These are phyloP conservation scores for Metalampra italica DNA, from an alignment of 2,888 invertebrate species.

Conservation along the genomic window DNA sequence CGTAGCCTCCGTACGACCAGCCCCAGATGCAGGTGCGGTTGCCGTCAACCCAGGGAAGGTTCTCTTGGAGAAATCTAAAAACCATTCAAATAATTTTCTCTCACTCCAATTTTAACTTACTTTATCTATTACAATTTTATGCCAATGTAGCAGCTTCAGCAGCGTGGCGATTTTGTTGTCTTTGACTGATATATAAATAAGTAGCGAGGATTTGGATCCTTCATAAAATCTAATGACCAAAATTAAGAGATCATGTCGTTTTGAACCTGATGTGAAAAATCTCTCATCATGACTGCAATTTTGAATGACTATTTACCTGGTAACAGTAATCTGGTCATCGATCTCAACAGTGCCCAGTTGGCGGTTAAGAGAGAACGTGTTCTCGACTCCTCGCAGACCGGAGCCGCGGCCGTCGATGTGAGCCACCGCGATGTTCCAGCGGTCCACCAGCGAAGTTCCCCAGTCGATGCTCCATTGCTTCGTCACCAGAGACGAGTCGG, in stretches of 20 bases:
- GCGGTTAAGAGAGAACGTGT: conserved; percentile 89
- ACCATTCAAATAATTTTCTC: background rate
- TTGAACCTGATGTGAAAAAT: too few relatives aligned
- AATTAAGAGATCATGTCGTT: too few relatives aligned
- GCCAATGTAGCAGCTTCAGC: too few relatives aligned
- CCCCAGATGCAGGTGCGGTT: conserved; percentile 96
- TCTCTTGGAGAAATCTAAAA: conserved; percentile 81
- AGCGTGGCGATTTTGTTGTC: too few relatives aligned
- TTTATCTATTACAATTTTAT: too few relatives aligned
- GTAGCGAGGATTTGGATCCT: too few relatives aligned
- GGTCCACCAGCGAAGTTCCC: conserved; percentile 91
- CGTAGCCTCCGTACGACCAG: conserved; percentile 99
- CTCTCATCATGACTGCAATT: too few relatives aligned
- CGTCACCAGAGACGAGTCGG: conserved; percentile 91
- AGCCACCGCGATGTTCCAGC: conserved; percentile 91
- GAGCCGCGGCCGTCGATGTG: conserved; percentile 95
- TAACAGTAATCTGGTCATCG: conserved; percentile 92
- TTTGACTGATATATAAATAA: too few relatives aligned
- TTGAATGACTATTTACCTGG: conserved; percentile 79
- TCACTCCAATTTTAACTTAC: too few relatives aligned
- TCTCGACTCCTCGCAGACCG: conserved; percentile 89
- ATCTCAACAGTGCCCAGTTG: conserved; percentile 94
- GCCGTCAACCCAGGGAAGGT: conserved; percentile 85
- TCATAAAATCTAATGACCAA: too few relatives aligned
- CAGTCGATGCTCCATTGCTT: conserved; percentile 91